Conservation (phyloP, 2,113 vertebrate genomes). For the Pyxicephalus adspersus region DNA sequence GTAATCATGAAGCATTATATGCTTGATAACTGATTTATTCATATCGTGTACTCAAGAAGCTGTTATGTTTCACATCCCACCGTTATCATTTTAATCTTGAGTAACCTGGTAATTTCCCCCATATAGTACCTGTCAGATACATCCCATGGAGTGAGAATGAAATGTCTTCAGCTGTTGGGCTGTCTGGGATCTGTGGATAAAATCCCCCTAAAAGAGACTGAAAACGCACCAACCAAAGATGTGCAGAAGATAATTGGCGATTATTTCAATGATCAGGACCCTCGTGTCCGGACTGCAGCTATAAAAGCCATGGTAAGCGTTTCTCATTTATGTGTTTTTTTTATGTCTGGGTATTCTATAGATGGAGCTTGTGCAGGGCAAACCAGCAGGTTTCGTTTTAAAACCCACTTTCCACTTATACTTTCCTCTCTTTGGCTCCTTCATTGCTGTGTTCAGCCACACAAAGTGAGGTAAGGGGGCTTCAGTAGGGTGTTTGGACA, state of each 20-base stretch:
- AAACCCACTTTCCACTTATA: too few species aligned
- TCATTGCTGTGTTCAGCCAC: too few species aligned
- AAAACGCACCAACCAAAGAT: constrained; percentile 76
- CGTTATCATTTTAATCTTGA: not conserved
- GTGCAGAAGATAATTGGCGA: constrained; percentile 93
- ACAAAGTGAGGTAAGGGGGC: too few species aligned
- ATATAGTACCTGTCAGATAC: constrained; percentile 87
- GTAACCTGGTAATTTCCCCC: not conserved
- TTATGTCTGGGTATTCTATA: not conserved
- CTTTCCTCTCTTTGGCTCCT: too few species aligned
- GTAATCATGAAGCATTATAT: too few species aligned
- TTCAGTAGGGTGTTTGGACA: too few species aligned
- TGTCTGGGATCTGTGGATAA: constrained; percentile 85
- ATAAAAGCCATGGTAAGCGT: constrained; percentile 92
- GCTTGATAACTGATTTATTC: too few species aligned
- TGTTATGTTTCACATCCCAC: too few species aligned
- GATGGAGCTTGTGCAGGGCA: too few species aligned
- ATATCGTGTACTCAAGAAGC: too few species aligned
- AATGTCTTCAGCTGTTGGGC: constrained; percentile 92
- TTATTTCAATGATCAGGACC: constrained; percentile 93
- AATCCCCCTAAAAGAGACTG: constrained; percentile 76
- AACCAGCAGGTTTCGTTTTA: too few species aligned
- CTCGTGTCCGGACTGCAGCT: constrained; percentile 91
- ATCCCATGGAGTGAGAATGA: constrained; percentile 93
- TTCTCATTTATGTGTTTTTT: not conserved